Evolutionary conservation across 2,113 vertebrate genomes (phyloP).

Genomic region (Fregata magnificens): DNA sequence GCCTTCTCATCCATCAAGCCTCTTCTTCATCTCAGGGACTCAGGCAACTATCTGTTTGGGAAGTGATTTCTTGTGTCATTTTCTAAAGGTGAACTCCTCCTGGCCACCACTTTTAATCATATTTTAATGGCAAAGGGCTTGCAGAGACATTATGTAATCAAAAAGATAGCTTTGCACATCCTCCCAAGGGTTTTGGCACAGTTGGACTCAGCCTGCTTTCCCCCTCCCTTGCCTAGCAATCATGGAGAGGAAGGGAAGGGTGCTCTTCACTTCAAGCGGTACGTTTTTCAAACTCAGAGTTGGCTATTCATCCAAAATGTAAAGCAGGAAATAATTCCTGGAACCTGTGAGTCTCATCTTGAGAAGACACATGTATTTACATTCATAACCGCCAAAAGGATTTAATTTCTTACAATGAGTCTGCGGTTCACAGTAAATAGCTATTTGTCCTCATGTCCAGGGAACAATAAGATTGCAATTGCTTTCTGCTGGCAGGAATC

Average conservation of each 20-base stretch:
- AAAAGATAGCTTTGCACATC: constrained; percentile 18
- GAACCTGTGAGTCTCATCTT: background rate
- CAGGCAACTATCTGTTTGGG: constrained; percentile 16
- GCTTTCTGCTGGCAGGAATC: constrained; percentile 26
- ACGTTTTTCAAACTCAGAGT: background rate
- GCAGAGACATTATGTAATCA: constrained; percentile 45
- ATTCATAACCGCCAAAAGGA: background rate
- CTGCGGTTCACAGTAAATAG: background rate
- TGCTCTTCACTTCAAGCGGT: background rate
- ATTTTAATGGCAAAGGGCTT: constrained; percentile 60
- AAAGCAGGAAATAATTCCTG: background rate
- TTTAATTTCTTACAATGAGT: constrained; percentile 4
- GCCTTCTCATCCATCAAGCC: constrained; percentile 65
- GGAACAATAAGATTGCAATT: constrained; percentile 18
- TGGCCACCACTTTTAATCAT: constrained; percentile 55
- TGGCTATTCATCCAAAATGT: background rate
- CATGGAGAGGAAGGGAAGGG: background rate
- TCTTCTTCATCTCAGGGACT: constrained; percentile 39
- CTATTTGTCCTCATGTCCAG: background rate
- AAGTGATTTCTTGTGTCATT: constrained; percentile 60
- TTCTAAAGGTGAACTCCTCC: constrained; percentile 55
- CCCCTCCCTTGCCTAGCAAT: background rate
- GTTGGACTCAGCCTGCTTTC: background rate
- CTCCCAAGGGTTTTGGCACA: background rate
- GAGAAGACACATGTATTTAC: background rate